phyloP scores from a whole-genome alignment of 2,888 invertebrate genomes.

The Ophioninae sp. region DNA sequence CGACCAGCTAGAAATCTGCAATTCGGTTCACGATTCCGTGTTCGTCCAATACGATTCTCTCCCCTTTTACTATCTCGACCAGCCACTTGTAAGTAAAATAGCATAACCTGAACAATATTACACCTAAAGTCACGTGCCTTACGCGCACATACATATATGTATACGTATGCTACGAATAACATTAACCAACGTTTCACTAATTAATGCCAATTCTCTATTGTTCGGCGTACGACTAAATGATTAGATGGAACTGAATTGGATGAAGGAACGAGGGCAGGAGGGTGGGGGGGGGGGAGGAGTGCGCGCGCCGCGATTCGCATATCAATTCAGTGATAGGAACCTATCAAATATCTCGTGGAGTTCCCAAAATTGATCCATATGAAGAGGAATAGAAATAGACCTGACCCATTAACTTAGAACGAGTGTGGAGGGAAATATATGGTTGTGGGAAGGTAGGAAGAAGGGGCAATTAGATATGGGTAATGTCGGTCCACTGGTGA shows the following conservation, averaged over 20 bases:
- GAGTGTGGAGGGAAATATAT: constrained; percentile 18
- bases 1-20: constrained; percentile 31
- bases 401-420: neutral
- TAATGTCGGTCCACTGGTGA: neutral
- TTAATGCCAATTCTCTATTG: constrained; percentile 64
- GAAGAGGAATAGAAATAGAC: neutral
- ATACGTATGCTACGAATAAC: constrained; percentile 37
- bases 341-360: constrained; percentile 16
- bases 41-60: constrained; percentile 44
- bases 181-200: constrained; percentile 61
- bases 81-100: constrained; percentile 4
- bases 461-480: neutral
- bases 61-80: constrained; percentile 10
- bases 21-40: constrained; percentile 49
- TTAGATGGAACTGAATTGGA: neutral
- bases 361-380: neutral
- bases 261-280: too few species aligned
- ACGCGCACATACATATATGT: neutral
- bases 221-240: constrained; percentile 34
- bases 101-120: neutral
- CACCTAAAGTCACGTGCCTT: neutral
- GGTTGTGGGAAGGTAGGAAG: too few species aligned
- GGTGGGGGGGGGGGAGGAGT: too few species aligned
- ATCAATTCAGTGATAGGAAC: constrained; percentile 59
- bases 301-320: constrained; percentile 54